Evolutionary conservation across 2,888 invertebrate species (phyloP).

Genomic region (Drosophila pseudotakahashii): DNA sequence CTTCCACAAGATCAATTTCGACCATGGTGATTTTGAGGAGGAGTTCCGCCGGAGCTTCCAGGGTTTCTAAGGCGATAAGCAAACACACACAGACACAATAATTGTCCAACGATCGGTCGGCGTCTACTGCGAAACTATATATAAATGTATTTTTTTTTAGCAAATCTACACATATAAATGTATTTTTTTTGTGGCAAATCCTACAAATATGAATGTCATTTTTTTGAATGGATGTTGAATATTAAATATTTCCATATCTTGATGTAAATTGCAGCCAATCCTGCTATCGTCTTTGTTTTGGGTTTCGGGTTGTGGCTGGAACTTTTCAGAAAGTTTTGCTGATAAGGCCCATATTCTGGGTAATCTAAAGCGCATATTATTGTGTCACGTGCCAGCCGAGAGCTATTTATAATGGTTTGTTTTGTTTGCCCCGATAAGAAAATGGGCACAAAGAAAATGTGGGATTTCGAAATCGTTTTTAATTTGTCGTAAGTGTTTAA

Average conservation of each 20-base stretch:
- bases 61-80: slow-evolving; percentile 23
- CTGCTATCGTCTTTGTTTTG: neutral
- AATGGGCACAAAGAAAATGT: neutral
- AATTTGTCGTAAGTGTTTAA: neutral
- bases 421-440: slow-evolving; percentile 27
- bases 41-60: slow-evolving; percentile 53
- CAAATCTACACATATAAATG: slow-evolving; percentile 23
- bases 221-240: slow-evolving; percentile 56
- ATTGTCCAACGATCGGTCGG: slow-evolving; percentile 8
- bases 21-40: slow-evolving; percentile 56
- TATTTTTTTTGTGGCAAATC: slow-evolving; percentile 43
- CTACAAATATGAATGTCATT: slow-evolving; percentile 36
- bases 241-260: slow-evolving; percentile 63
- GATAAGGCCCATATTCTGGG: slow-evolving; percentile 2
- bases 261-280: slow-evolving; percentile 36
- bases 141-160: slow-evolving; percentile 47
- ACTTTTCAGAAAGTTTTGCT: neutral
- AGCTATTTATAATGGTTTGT: slow-evolving; percentile 19
- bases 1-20: slow-evolving; percentile 44
- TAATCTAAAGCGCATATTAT: slow-evolving; percentile 61
- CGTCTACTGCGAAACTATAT: slow-evolving; percentile 19
- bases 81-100: neutral
- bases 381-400: slow-evolving; percentile 30
- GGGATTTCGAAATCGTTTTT: neutral
- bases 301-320: neutral